Evolutionary conservation across 2,888 invertebrate species (phyloP), one percentile per base, ranked within the genome.

Genomic region (Plebejus anna): DNA sequence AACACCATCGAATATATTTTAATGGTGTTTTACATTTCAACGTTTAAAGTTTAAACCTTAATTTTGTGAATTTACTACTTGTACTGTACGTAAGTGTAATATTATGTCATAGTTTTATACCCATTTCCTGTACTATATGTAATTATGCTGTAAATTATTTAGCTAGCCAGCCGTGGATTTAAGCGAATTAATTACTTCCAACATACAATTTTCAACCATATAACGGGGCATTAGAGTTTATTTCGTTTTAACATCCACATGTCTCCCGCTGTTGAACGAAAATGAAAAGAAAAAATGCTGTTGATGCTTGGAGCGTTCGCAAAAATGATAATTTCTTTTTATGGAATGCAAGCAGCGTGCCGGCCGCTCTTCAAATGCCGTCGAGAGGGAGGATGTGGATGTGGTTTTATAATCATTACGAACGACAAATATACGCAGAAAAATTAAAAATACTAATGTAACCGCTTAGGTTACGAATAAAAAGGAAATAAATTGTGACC

Each of bases 91-190:
- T 47, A 47, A 47, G 61, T 61, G 22, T 36, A 66, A 66, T 5
- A 66, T 47, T 47, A 47, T 32, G 16, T 32, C 16, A 66, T 32
- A 61, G 11, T 61, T 28, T 66, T 66, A 66, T 36, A 32, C 5
- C 66, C 5, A 5, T 66, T 9, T 11, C 28, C 3, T n/a, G 16
- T 42, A 71, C n/a, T 71, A 9, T 4, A 66, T 71, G 71, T 42
- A 71, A 71, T 71, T 42, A 42, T 42, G 42, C 71, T 71, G 71
- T 71, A 70, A 70, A 70, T 70, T 71, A 71, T 38, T n/a, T 22
- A 71, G n/a, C 42, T 77, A 73, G 77, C 66, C 71, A 42, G 72
- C 42, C 42, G 42, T 72, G 72, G 42, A 28, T 36, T 66, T 32
- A 36, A 66, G 66, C 66, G 66, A 66, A 66, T 66, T 66, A 66